A percentile compares a stretch with the other conserved stretches of the same genome.
phyloP scores from a whole-genome alignment of 2,888 invertebrate species.

The Blera fallax region DNA sequence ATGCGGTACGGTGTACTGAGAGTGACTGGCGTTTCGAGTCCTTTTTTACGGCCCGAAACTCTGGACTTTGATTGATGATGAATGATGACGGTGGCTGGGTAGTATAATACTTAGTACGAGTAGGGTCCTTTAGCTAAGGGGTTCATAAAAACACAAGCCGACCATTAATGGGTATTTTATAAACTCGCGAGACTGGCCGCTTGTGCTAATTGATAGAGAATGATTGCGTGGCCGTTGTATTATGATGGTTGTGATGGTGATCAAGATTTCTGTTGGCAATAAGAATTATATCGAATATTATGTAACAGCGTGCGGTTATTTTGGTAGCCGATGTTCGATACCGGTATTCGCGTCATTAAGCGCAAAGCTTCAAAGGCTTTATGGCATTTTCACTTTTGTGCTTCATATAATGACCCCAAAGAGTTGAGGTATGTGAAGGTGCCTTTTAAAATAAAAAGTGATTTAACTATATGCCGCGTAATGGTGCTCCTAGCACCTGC shows the following conservation, averaged over 20 bases:
- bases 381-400: no score
- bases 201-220: conserved; percentile 67
- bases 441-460: no score
- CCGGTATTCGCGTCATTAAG: no score
- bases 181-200: conserved; percentile 42
- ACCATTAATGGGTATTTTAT: conserved; percentile 63
- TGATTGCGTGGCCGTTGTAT: conserved; percentile 43
- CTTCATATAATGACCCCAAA: no score
- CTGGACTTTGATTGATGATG: conserved; percentile 67
- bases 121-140: conserved; percentile 42
- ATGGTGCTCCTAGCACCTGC: no score
- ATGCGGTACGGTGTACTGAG: conserved; percentile 52
- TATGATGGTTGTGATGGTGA: conserved; percentile 31
- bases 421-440: no score
- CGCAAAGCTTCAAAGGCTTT: no score
- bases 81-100: conserved; percentile 47
- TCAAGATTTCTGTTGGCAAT: conserved; percentile 47
- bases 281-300: background rate
- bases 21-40: conserved; percentile 52
- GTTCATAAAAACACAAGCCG: conserved; percentile 61
- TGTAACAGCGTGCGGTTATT: background rate
- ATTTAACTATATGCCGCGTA: no score
- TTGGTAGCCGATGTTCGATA: background rate
- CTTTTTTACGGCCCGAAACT: conserved; percentile 66
- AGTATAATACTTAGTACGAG: conserved; percentile 53